Base-by-base conservation (phyloP, 92 coral and sea anemone genomes). In the Desmophyllum pertusum region DNA sequence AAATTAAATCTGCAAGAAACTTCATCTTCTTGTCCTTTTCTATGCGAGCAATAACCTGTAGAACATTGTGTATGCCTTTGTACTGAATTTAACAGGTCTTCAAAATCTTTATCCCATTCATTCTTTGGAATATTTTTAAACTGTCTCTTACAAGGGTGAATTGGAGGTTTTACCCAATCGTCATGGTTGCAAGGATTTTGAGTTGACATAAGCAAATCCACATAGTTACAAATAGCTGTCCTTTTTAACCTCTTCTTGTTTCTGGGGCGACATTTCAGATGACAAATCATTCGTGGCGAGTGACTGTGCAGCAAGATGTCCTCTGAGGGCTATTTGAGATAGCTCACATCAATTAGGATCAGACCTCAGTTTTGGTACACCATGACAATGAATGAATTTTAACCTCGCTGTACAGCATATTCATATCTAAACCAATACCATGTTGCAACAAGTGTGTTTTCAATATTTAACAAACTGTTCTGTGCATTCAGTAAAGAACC, bases 301-400 rank as follows among this genome's bases (percentile, higher is more conserved):
- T n/a, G n/a, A n/a, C n/a, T n/a, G n/a, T n/a, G n/a, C n/a, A n/a
- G 90, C 84, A 50, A 81, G 81, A 86, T 72, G 14, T 11, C 91
- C 90, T 68, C 46, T 9, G n/a, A 81, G 78, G 19, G 89, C 90
- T 19, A 59, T 63, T 78, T 85, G 81, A 67, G 90, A 63, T 36
- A 84, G 88, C 14, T 81, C 73, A 88, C 89, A 91, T 10, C 84
- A 68, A 39, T 70, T 46, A 4, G 91, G 95, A 39, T 91, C 94
- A 91, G 30, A 57, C 17, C 57, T 69, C 14, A 91, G 90, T 81
- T 91, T 91, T 84, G 88, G 15, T n/a, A 91, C 85, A 0, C 88
- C 94, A 91, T 91, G 92, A 81, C 91, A 90, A 74, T 90, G 94
- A 52, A 90, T n/a, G n/a, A n/a, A n/a, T n/a, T 87, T 38, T 89